Base-by-base conservation (phyloP, 2,888 invertebrate species). In the Andrena camellia region DNA sequence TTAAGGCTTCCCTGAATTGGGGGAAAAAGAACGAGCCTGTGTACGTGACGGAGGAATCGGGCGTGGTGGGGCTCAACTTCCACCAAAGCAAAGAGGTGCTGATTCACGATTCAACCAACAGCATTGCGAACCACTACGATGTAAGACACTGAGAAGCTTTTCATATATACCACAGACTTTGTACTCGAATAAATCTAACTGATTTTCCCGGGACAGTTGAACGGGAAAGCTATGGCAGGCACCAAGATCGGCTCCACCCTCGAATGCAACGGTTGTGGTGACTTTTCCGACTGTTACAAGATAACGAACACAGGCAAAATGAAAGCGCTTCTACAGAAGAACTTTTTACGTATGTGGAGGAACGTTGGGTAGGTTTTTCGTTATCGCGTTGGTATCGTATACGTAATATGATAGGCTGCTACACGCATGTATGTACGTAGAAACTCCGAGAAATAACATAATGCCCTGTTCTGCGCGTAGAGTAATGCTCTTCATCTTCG, bases 401-500 rank as follows among this genome's bases (percentile, higher is more conserved):
- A n/a, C n/a, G n/a, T n/a, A 1, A 57, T 26, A 10, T 42, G 42
- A 42, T 42, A 42, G 42, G 42, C 42, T 42, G 42, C 42, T 42
- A 4, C 42, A 17, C 13, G 42, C 42, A 17, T 42, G 42, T 42
- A 4, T 17, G 42, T 42, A 17, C 0, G 42, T 17, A 42, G 13
- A 42, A 17, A 42, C 42, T 17, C 1, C 17, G 42, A 42, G 42
- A 17, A 42, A 42, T 42, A 42, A 42, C 42, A 1, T 1, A 42
- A 17, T 57, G 26, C 10, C n/a, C 20, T 50, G 10, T 66, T 50
- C 5, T 54, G 31, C 63, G 60, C 50, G 2, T 90, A 95, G 95
- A 60, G 97, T 98, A 83, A 97, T 99, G 97, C 95, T 98, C 92
- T 99, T 99, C 94, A 98, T 98, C 92, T 98, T 98, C 94, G 97